Base-by-base conservation (phyloP, 2,797 vertebrate species). In the Rachycentron canadum region DNA sequence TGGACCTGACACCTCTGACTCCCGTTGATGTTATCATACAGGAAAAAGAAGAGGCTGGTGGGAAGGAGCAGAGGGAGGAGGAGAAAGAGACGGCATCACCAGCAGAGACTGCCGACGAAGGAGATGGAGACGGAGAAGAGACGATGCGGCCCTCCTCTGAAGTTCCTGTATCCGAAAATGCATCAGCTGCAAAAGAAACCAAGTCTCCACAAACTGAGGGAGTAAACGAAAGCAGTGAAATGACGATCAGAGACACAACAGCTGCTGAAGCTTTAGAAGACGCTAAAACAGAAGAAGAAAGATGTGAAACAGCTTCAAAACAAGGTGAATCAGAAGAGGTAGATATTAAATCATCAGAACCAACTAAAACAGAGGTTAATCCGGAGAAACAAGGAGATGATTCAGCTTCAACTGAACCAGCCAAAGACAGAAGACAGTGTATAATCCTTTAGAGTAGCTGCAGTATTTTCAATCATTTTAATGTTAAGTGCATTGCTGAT, bases 1-100 rank as follows among this genome's bases (percentile, higher is more conserved):
- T 95, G 60, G 93, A 94, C 65, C 82, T 95, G 7, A 91, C 82
- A 1, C 89, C 94, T 57, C 87, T 95, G 70, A 93, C 72, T 63
- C 91, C 91, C 2, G 87, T 83, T 7, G 89, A 93, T 0, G 62
- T 56, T 1, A 49, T 70, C 1, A 23, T 53, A 21, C 69, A 91
- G 58, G 82, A 86, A 17, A 57, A 75, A 19, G 84, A 91, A 4
- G 87, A 86, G 7, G 61, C 58, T 14, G 79, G 79, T 58, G 79
- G 58, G 12, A 91, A 93, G 26, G 92, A 94, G 45, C 80, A 84
- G 47, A 76, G 67, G 53, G 84, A 61, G 67, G 86, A 93, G 61
- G 91, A 92, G 76, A 93, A 93, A 60, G 91, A 93, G 78, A 88
- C 68, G 0, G 90, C 92, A 2, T 93, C 91, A 1, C 92, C 90